A percentile compares a stretch with the other conserved stretches of the same genome.
phyloP scores from a whole-genome alignment of 1,140 invertebrate genomes.

The Sitodiplosis mosellana region DNA sequence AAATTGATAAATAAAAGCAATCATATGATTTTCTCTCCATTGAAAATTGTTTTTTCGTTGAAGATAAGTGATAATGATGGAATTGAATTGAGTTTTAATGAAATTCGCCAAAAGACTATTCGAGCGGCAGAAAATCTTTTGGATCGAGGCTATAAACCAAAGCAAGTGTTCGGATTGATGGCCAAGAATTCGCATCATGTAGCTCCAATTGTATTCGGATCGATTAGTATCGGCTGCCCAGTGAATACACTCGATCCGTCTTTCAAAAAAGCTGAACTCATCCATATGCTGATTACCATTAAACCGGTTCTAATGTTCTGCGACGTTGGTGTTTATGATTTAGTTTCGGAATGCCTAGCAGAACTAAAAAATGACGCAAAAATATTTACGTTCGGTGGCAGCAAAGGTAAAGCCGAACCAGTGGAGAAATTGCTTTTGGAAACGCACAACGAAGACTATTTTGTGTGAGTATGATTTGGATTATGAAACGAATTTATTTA shows the following conservation, averaged over 20 bases:
- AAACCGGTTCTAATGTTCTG: slow-evolving; percentile 21
- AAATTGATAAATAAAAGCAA: neutral
- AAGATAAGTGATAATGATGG: slow-evolving; percentile 1
- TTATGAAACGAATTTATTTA: neutral
- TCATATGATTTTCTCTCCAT: neutral
- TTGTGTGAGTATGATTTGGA: slow-evolving; percentile 11
- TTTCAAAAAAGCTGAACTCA: neutral
- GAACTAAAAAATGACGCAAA: slow-evolving; percentile 13
- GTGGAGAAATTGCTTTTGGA: slow-evolving; percentile 19
- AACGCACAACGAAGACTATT: slow-evolving; percentile 15
- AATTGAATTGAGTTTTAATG: neutral
- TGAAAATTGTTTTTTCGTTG: neutral
- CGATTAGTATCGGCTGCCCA: slow-evolving; percentile 18
- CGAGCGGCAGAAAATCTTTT: neutral
- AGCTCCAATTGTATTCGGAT: slow-evolving; percentile 9
- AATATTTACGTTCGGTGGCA: slow-evolving; percentile 12
- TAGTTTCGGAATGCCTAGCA: slow-evolving; percentile 11
- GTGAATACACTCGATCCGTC: slow-evolving; percentile 12
- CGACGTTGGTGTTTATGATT: slow-evolving; percentile 14
- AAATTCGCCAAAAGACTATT: neutral
- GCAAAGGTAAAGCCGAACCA: slow-evolving; percentile 13
- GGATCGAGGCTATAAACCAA: neutral
- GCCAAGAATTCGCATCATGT: slow-evolving; percentile 1
- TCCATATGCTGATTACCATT: slow-evolving; percentile 15
- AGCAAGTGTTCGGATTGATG: neutral